phyloP scores from a whole-genome alignment of 2,797 vertebrate species.

The Uromys caudimaculatus region DNA sequence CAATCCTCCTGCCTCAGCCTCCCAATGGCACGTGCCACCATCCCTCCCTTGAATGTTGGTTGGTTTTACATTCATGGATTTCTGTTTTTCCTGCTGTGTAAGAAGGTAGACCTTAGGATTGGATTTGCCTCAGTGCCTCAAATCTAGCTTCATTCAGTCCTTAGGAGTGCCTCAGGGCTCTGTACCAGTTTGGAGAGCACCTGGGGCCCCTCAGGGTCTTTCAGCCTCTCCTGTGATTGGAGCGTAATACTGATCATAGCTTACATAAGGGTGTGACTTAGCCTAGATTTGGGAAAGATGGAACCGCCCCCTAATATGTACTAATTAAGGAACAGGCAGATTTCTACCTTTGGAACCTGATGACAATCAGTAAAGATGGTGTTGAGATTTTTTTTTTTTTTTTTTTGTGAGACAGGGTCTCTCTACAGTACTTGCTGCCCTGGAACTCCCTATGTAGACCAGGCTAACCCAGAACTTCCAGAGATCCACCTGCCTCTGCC shows the following conservation, averaged over 20 bases:
- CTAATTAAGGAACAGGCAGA: background rate
- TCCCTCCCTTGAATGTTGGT: background rate
- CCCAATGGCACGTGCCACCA: background rate
- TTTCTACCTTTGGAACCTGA: background rate
- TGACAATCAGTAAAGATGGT: background rate
- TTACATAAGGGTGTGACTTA: background rate
- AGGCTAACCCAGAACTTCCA: background rate
- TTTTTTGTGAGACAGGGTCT: background rate
- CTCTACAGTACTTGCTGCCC: background rate
- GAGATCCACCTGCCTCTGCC: background rate
- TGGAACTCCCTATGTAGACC: background rate
- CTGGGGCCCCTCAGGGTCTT: background rate
- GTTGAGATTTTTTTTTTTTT: no score
- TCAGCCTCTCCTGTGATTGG: background rate
- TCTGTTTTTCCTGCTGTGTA: background rate
- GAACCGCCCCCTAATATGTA: background rate
- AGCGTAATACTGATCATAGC: fast-evolving
- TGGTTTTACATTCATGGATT: background rate
- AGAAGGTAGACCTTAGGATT: background rate
- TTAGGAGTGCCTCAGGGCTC: fast-evolving
- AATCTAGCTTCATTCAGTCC: background rate
- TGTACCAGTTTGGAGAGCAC: background rate
- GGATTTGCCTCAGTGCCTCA: background rate
- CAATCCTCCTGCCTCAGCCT: background rate
- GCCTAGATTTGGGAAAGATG: background rate